phyloP scores from a whole-genome alignment of 2,797 vertebrate genomes.

The Rhyacichthys aspro region DNA sequence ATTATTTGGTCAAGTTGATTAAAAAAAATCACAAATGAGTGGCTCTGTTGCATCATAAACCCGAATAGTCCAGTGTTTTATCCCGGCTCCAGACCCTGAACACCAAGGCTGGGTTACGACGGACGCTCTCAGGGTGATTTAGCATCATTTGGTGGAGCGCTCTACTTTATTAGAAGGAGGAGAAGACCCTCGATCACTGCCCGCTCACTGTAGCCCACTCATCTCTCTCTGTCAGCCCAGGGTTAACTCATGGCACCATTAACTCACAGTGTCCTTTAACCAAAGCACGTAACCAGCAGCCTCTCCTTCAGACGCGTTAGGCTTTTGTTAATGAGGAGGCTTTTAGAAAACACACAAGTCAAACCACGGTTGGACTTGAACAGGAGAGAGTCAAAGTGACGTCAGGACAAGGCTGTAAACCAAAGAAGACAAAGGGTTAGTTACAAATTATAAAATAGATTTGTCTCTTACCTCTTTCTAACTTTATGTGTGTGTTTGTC shows the following conservation, averaged over 20 bases:
- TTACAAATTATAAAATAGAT: too few species aligned
- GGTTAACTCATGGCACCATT: conserved; percentile 49
- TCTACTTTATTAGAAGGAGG: conserved; percentile 68
- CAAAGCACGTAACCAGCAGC: conserved; percentile 10
- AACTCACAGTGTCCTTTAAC: conserved; percentile 23
- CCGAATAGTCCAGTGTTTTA: too few species aligned
- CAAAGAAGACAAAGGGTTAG: too few species aligned
- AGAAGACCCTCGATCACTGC: conserved; percentile 73
- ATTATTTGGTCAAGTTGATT: too few species aligned
- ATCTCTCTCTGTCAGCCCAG: conserved; percentile 65
- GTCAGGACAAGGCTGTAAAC: too few species aligned
- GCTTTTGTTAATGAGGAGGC: neutral
- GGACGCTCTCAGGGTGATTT: conserved; percentile 61
- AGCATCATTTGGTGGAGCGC: conserved; percentile 61
- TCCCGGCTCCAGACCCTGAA: conserved; percentile 2
- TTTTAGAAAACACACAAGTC: conserved; percentile 1
- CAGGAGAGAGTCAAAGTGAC: neutral
- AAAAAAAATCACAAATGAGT: too few species aligned
- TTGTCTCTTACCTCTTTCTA: too few species aligned
- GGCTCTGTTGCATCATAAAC: too few species aligned
- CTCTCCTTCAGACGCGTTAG: conserved; percentile 14
- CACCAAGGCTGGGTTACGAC: conserved; percentile 24
- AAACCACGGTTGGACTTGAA: neutral
- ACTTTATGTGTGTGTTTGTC: too few species aligned
- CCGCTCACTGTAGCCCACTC: conserved; percentile 41